Base-by-base conservation (phyloP, 2,888 invertebrate species). In the Linyphia triangularis region DNA sequence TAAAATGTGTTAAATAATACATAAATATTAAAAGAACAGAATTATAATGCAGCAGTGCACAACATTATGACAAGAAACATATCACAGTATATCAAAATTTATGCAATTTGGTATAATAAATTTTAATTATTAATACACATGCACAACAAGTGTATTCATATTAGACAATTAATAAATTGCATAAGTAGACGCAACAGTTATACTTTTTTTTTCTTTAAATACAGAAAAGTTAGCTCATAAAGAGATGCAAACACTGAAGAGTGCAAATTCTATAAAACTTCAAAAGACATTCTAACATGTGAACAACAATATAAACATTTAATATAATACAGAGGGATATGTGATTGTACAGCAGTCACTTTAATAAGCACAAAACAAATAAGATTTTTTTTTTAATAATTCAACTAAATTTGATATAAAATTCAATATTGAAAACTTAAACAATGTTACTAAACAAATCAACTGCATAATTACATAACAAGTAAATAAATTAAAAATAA, bases 31-130 rank as follows among this genome's bases (percentile, higher is more conserved):
- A 43, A 26, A 70, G 43, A 51, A 22, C 9, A 51, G 43, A 16
- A 22, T 37, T 70, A 24, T 70, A 13, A 26, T 43, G 43, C 16
- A 24, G 13, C 59, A 22, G 26, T 57, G 43, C 43, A 30, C 19
- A 73, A 57, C 28, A 16, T 6, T 16, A 73, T 28, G 43, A 40
- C 24, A 57, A 43, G 24, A 70, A 82, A 82, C 40, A 59, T 82
- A 82, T 82, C 82, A 82, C 82, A 82, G 82, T 28, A 40, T 9
- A 59, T 37, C 0, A 63, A 77, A 63, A 37, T 37, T 22, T 37
- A 19, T 30, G 61, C 61, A 65, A 67, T 6, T 37, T 59, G 22
- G 13, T 51, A 40, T 40, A 51, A 51, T n/a, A 51, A 51, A 51
- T 51, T 51, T 2, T 13, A 5, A 51, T 51, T 40, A 13, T n/a